Base-by-base conservation (phyloP, 2,888 invertebrate species). In the Cheilosia pagana region DNA sequence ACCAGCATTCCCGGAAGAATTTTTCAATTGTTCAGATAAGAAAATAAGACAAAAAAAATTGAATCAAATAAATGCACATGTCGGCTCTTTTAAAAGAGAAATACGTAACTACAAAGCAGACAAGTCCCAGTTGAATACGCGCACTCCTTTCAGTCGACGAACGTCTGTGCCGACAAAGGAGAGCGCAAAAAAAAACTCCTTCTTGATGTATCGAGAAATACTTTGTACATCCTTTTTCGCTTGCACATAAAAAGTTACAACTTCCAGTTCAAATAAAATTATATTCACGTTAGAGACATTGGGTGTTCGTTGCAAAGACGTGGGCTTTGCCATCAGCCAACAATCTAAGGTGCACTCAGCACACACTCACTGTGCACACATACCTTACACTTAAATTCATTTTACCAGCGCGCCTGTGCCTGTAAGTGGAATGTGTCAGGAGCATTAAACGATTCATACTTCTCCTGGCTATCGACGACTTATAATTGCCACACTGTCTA, bases 251-350 rank as follows among this genome's bases (percentile, higher is more conserved):
- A 74, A 83, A 83, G 52, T 79, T 63, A 83, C 74, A 83, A 74
- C 79, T 83, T 83, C 79, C 83, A 79, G 79, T 83, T 83, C 74
- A 74, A 83, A 83, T 83, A 83, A 83, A 83, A 83, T 78, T 74
- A 78, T 48, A 68, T 68, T 79, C 72, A 68, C 72, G 57, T 68
- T 74, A 53, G 67, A 23, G 72, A 25, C 25, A 48, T 50, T 4
- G 16, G 52, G 63, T 50, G 28, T 16, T 48, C 43, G 31, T 45
- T 28, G 8, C 45, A 21, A 72, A 78, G 68, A 79, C 57, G 35
- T 70, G 62, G 57, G 60, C 50, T 70, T 39, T 63, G 50, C 53
- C 39, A 48, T 55, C 50, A 76, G 67, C 71, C 53, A 67, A 62
- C 72, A 72, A 74, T 67, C 43, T 59, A 74, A 78, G 55, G 72